phyloP scores from a whole-genome alignment of 1,140 invertebrate genomes.

The Rhynchophorus ferrugineus region DNA sequence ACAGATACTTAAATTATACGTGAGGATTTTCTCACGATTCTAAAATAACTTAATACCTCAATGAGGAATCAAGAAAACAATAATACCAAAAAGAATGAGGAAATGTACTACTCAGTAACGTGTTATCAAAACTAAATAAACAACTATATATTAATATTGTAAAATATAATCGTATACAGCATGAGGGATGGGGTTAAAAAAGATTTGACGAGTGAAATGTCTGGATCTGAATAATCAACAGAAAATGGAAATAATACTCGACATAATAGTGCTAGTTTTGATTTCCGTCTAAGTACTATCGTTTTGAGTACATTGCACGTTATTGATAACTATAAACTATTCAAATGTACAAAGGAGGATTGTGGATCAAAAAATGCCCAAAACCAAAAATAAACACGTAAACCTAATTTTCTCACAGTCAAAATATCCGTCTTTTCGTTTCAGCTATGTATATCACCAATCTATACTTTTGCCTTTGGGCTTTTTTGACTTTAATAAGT shows the following conservation, averaged over 20 bases:
- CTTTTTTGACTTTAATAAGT: constrained; percentile 3
- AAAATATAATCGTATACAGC: constrained; percentile 11
- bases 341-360: constrained; percentile 1
- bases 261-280: constrained; percentile 15
- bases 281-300: constrained; percentile 16
- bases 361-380: constrained; percentile 1
- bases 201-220: too few species aligned
- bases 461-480: constrained; percentile 13
- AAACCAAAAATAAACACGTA: constrained; percentile 14
- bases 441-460: constrained; percentile 16
- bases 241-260: constrained; percentile 1
- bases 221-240: too few species aligned
- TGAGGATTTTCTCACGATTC: too few species aligned
- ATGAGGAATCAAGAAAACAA: too few species aligned
- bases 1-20: neutral
- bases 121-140: too few species aligned
- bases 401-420: constrained; percentile 6
- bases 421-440: neutral
- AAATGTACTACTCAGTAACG: too few species aligned
- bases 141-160: constrained; percentile 2
- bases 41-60: too few species aligned
- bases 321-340: constrained; percentile 4
- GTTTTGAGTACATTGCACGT: constrained; percentile 28
- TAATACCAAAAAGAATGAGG: too few species aligned
- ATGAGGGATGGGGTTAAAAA: too few species aligned